Evolutionary conservation across 1,140 invertebrate species (phyloP).

Genomic region (Centruroides sculpturatus): DNA sequence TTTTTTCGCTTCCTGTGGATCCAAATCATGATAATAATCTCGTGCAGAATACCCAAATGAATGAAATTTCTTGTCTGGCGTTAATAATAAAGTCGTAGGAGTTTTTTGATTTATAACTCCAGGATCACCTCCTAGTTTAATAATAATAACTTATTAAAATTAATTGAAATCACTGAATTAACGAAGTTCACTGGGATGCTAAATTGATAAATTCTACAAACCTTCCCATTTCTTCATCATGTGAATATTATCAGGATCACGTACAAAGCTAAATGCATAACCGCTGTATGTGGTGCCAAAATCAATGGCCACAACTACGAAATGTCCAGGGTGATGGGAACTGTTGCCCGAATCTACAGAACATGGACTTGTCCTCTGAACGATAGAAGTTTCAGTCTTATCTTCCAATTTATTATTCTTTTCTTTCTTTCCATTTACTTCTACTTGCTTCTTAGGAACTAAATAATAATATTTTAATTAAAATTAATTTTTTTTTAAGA

Average conservation of each 20-base stretch:
- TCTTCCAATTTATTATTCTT: not conserved
- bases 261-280: constrained; percentile 42
- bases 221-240: constrained; percentile 48
- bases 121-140: constrained; percentile 36
- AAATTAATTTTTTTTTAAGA: too few species aligned
- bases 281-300: constrained; percentile 48
- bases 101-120: constrained; percentile 45
- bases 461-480: too few species aligned
- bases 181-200: too few species aligned
- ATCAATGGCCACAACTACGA: constrained; percentile 45
- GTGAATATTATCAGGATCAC: constrained; percentile 39
- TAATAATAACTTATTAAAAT: too few species aligned
- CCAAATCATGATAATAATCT: constrained; percentile 42
- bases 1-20: constrained; percentile 35
- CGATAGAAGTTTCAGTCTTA: not conserved
- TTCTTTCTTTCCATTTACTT: too few species aligned
- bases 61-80: constrained; percentile 39
- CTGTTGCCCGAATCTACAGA: constrained; percentile 19
- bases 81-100: constrained; percentile 41
- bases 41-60: constrained; percentile 42
- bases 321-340: constrained; percentile 19
- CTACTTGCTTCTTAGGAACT: too few species aligned
- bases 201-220: constrained; percentile 15
- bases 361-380: constrained; percentile 11
- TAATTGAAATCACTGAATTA: too few species aligned